These are phyloP conservation scores for Mongoloraphidia duomilia DNA, from an alignment of 2,888 invertebrate genomes.

Conservation along the genomic window DNA sequence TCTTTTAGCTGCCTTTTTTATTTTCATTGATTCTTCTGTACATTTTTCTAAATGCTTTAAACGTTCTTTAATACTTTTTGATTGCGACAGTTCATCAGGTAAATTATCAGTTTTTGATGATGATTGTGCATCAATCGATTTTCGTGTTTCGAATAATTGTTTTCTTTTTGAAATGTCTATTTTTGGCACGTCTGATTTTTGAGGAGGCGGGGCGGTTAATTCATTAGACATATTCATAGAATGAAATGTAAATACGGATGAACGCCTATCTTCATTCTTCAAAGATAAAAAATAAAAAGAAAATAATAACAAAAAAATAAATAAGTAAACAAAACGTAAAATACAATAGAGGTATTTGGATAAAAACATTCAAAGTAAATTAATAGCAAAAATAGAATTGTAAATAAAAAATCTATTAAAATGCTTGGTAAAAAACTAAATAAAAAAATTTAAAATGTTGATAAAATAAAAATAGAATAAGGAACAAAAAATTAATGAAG, in stretches of 20 bases:
- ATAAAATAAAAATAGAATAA: too few species aligned
- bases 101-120: conserved; percentile 32
- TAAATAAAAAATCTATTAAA: not conserved
- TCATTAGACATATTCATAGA: not conserved
- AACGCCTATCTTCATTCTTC: conserved; percentile 1
- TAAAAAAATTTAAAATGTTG: too few species aligned
- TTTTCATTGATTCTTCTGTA: conserved; percentile 34
- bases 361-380: not conserved
- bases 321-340: not conserved
- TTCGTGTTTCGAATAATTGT: conserved; percentile 66
- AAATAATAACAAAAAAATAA: not conserved
- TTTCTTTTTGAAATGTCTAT: conserved; percentile 69
- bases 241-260: conserved; percentile 2
- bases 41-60: conserved; percentile 53
- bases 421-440: too few species aligned
- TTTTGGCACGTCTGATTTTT: conserved; percentile 44
- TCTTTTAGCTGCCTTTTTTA: conserved; percentile 34
- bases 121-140: conserved; percentile 33
- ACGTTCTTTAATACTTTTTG: conserved; percentile 58
- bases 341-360: not conserved
- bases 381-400: not conserved
- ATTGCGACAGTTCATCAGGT: conserved; percentile 47
- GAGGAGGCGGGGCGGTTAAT: conserved; percentile 1
- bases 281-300: not conserved
- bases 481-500: too few species aligned